Evolutionary conservation across 1,140 invertebrate genomes (phyloP).

Genomic region (Bombus soroeensis): DNA sequence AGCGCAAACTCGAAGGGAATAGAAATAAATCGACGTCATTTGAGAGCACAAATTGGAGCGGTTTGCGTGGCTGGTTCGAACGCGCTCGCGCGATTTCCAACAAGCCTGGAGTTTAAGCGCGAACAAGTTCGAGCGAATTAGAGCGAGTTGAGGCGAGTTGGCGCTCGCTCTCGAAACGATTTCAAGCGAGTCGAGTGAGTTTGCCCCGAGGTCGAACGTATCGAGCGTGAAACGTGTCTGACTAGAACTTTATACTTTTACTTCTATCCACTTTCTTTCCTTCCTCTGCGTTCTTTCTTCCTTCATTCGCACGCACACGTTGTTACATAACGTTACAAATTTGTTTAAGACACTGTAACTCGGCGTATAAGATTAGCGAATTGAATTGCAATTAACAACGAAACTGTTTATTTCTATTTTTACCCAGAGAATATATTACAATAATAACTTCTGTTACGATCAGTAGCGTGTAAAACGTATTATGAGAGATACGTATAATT

Average conservation of each 20-base stretch:
- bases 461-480: too few species aligned
- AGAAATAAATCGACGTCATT: conserved; percentile 26
- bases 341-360: background rate
- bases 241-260: background rate
- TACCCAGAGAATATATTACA: too few species aligned
- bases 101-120: background rate
- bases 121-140: background rate
- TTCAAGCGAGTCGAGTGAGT: conserved; percentile 6
- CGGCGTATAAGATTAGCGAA: background rate
- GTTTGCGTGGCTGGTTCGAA: background rate
- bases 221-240: conserved; percentile 15
- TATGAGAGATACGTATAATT: too few species aligned
- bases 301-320: background rate
- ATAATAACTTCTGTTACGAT: too few species aligned
- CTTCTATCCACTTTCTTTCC: background rate
- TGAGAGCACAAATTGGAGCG: conserved; percentile 22
- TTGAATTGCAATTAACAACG: background rate
- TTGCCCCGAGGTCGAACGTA: background rate
- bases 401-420: background rate
- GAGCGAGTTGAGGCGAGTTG: conserved; percentile 21
- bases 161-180: background rate
- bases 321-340: background rate
- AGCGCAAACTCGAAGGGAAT: background rate
- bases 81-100: background rate
- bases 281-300: background rate